These are phyloP conservation scores for Polyergus mexicanus DNA, from an alignment of 1,140 invertebrate species.

Conservation along the genomic window DNA sequence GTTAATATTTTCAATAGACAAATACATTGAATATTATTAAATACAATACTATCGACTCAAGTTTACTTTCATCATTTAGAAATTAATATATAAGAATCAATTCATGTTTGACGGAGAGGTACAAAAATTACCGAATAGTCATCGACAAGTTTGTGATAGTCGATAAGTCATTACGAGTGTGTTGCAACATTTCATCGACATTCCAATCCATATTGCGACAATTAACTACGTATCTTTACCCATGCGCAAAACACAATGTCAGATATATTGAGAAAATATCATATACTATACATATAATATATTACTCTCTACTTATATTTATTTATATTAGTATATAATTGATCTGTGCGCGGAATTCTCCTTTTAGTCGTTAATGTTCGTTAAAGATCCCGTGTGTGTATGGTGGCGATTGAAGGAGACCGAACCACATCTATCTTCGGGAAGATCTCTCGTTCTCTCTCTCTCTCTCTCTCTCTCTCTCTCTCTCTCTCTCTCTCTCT, in stretches of 20 bases:
- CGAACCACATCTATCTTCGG: conserved; percentile 32
- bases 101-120: neutral
- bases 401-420: conserved; percentile 23
- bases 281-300: neutral
- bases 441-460: conserved; percentile 28
- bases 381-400: neutral
- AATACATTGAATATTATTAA: neutral
- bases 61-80: too few relatives aligned
- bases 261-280: neutral
- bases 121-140: conserved; percentile 13
- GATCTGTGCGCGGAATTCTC: conserved; percentile 20
- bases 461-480: conserved; percentile 13
- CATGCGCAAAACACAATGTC: neutral
- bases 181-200: conserved; percentile 34
- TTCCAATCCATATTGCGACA: neutral
- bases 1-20: neutral
- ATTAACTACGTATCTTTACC: neutral
- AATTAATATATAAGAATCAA: neutral
- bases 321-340: neutral
- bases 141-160: neutral
- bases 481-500: too few relatives aligned
- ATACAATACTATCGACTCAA: neutral
- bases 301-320: neutral
- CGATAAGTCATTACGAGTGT: conserved; percentile 26
- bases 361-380: conserved; percentile 8